These are phyloP conservation scores for Noctua pronuba DNA, from an alignment of 2,888 invertebrate genomes.

Conservation along the genomic window DNA sequence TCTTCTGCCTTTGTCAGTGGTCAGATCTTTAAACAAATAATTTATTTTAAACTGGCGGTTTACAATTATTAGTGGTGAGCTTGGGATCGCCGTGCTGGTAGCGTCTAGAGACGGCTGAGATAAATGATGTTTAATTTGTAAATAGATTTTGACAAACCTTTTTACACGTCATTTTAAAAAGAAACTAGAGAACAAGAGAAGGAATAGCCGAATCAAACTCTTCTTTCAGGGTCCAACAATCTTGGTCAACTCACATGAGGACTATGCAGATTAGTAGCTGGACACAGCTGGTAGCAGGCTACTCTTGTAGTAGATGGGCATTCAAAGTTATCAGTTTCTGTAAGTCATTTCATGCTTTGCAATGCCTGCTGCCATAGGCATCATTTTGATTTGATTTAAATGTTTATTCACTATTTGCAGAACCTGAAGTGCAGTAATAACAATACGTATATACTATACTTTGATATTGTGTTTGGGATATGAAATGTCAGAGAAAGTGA, in stretches of 20 bases:
- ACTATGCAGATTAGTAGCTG: not conserved
- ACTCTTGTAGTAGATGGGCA: not conserved
- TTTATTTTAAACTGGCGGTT: not conserved
- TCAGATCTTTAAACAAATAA: constrained; percentile 3
- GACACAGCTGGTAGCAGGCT: too few species aligned
- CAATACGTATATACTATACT: too few species aligned
- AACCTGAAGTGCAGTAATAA: not conserved
- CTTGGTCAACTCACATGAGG: too few species aligned
- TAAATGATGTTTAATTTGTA: too few species aligned
- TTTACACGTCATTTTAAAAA: too few species aligned
- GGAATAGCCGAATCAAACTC: too few species aligned
- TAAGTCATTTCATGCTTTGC: not conserved
- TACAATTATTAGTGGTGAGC: not conserved
- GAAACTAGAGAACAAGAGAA: too few species aligned
- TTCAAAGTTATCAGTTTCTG: not conserved
- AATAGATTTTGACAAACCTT: too few species aligned
- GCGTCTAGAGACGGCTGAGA: not conserved
- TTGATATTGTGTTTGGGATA: too few species aligned
- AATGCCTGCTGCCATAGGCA: not conserved
- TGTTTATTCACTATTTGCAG: not conserved
- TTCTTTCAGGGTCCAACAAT: too few species aligned
- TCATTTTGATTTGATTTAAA: not conserved
- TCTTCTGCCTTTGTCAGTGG: not conserved
- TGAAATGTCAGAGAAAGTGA: too few species aligned
- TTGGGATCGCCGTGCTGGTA: not conserved